phyloP scores from a whole-genome alignment of 1,140 invertebrate species.

The Megalopta genalis region DNA sequence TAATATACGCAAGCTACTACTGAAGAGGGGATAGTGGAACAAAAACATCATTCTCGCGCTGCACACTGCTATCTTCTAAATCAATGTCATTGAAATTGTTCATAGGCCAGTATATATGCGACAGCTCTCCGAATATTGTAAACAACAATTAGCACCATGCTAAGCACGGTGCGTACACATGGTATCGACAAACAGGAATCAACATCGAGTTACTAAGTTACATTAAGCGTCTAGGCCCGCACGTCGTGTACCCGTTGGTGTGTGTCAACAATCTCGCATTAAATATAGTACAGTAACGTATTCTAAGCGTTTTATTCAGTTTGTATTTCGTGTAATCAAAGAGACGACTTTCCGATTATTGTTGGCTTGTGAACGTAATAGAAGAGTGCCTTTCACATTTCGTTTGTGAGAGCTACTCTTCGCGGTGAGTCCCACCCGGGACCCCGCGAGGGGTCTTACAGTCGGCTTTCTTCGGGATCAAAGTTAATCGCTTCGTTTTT shows the following conservation, averaged over 20 bases:
- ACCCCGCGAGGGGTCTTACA: not conserved
- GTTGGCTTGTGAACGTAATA: not conserved
- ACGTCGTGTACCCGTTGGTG: not conserved
- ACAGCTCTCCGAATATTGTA: not conserved
- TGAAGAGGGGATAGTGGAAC: not conserved
- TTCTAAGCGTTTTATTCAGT: slow-evolving; percentile 72
- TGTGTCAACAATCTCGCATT: too few species aligned
- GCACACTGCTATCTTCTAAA: not conserved
- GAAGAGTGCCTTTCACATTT: not conserved
- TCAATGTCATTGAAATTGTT: not conserved
- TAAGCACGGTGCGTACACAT: not conserved
- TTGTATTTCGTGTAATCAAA: slow-evolving; percentile 35
- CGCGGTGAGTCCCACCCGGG: not conserved
- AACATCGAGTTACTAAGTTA: slow-evolving; percentile 72
- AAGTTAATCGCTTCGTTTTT: slow-evolving; percentile 6
- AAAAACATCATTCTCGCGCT: not conserved
- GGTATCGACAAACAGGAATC: slow-evolving; percentile 10
- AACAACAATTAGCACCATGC: not conserved
- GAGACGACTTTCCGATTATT: not conserved
- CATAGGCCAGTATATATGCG: slow-evolving; percentile 13
- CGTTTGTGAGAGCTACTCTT: slow-evolving; percentile 11
- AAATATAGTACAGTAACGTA: not conserved
- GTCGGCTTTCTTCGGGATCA: not conserved
- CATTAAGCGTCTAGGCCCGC: slow-evolving; percentile 39
- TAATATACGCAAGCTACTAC: not conserved